Conservation (phyloP, 2,888 invertebrate genomes). For the Synergus laeviventris region DNA sequence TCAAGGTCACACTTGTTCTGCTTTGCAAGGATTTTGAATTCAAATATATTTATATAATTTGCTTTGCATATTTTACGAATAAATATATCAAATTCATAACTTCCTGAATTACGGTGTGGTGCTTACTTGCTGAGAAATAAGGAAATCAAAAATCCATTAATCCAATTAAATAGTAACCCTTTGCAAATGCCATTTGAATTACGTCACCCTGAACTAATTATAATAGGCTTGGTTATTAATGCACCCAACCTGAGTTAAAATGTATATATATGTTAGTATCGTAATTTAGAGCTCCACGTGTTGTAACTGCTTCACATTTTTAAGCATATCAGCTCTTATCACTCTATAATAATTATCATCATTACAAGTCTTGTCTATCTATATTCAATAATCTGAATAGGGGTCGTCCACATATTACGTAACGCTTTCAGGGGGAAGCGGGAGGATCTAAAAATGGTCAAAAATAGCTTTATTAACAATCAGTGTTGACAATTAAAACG, state of each 20-base stretch:
- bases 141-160: neutral
- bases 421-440: no score
- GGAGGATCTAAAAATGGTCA: no score
- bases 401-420: neutral
- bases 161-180: neutral
- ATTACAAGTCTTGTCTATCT: neutral
- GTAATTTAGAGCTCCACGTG: conserved; percentile 19
- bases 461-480: no score
- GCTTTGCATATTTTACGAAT: neutral
- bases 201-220: conserved; percentile 29
- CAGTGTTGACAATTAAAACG: no score
- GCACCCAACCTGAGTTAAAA: conserved; percentile 4
- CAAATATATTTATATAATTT: no score
- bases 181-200: conserved; percentile 26
- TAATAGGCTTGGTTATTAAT: conserved; percentile 15
- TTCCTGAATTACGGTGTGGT: neutral
- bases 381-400: neutral
- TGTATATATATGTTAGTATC: conserved; percentile 21
- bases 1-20: neutral
- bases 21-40: neutral
- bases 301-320: conserved; percentile 10
- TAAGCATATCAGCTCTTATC: conserved; percentile 4
- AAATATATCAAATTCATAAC: neutral
- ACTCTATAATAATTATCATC: conserved; percentile 3
- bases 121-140: neutral